Evolutionary conservation across 1,140 invertebrate genomes (phyloP).

Genomic region (Meloidogyne exigua): DNA sequence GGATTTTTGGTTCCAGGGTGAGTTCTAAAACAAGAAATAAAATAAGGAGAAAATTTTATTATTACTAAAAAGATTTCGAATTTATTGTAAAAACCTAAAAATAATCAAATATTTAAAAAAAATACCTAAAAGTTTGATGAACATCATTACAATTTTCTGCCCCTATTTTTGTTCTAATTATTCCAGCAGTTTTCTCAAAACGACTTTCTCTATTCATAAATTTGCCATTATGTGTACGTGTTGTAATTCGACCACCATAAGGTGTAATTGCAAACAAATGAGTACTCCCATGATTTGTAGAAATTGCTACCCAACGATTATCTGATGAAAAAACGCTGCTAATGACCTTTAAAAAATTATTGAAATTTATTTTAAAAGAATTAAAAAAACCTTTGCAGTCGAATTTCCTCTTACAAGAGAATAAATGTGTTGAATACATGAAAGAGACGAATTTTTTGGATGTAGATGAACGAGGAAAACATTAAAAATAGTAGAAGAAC

Average conservation of each 20-base stretch:
- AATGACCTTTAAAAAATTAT: constrained; percentile 66
- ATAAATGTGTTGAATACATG: constrained; percentile 92
- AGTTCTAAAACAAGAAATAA: not conserved
- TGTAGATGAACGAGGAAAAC: constrained; percentile 90
- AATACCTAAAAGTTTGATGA: not conserved
- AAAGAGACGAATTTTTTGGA: constrained; percentile 79
- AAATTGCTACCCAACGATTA: constrained; percentile 89
- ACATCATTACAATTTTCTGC: not conserved
- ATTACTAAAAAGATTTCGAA: too few species aligned
- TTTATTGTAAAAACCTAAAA: too few species aligned
- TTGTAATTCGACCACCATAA: constrained; percentile 84
- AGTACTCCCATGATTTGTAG: constrained; percentile 89
- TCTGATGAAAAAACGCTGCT: constrained; percentile 75
- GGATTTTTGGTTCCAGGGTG: not conserved
- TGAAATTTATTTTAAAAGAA: constrained; percentile 59
- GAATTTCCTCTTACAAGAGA: constrained; percentile 80
- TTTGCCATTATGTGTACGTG: constrained; percentile 86
- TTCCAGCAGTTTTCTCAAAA: constrained; percentile 89
- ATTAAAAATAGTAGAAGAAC: constrained; percentile 90
- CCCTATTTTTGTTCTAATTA: constrained; percentile 68
- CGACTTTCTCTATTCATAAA: constrained; percentile 89
- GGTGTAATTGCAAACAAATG: constrained; percentile 94
- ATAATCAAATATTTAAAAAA: too few species aligned
- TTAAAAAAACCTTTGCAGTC: constrained; percentile 66
- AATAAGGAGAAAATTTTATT: too few species aligned